These are phyloP conservation scores for Pongo abelii DNA, from an alignment of 2,113 vertebrate genomes.

Conservation along the genomic window DNA sequence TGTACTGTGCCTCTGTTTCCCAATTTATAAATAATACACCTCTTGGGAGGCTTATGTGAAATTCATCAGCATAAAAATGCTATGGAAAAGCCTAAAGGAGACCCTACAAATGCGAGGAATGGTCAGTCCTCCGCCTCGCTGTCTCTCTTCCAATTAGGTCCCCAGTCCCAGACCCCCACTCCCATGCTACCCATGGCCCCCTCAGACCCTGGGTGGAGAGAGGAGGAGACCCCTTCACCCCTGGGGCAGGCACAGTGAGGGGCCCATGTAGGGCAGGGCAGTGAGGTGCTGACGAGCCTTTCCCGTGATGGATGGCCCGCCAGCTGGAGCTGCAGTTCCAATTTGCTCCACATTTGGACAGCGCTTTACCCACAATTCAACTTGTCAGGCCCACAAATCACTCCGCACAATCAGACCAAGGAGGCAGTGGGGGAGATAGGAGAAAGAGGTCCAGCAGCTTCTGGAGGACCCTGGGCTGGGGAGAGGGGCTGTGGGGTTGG, in stretches of 20 bases:
- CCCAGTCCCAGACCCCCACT: background rate
- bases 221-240: background rate
- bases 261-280: background rate
- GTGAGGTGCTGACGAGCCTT: background rate
- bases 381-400: constrained; percentile 77
- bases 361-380: constrained; percentile 76
- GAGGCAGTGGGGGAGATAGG: background rate
- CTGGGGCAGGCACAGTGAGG: background rate
- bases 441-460: background rate
- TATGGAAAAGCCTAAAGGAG: background rate
- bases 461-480: background rate
- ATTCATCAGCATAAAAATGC: background rate
- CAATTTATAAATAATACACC: background rate
- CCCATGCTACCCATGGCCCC: background rate
- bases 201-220: background rate
- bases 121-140: background rate
- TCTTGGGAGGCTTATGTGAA: background rate
- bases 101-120: background rate
- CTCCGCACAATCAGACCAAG: background rate
- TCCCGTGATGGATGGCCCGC: constrained; percentile 51
- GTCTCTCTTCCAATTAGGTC: background rate
- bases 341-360: constrained; percentile 80
- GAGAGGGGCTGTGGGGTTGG: too few relatives aligned
- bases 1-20: background rate
- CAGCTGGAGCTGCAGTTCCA: constrained; percentile 58